Conservation (phyloP, 53 echinoderm and acorn worm species). For the Antedon mediterranea region DNA sequence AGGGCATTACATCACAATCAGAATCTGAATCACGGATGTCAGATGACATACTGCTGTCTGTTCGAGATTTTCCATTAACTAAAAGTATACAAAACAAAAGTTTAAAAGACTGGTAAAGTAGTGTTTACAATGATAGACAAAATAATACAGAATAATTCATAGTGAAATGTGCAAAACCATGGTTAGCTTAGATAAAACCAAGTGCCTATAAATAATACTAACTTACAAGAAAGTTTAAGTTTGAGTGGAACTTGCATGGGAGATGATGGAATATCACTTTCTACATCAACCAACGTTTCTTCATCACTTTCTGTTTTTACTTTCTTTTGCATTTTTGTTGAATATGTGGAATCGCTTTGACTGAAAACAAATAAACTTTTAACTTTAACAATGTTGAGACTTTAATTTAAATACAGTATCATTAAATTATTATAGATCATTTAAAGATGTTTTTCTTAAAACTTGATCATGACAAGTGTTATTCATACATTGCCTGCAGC, state of each 20-base stretch:
- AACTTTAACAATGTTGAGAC: too few species aligned
- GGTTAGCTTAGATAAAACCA: too few species aligned
- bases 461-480: too few species aligned
- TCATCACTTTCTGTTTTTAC: constrained; percentile 22
- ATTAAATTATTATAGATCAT: too few species aligned
- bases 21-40: constrained; percentile 37
- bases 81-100: not conserved
- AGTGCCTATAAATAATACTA: not conserved
- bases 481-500: too few species aligned
- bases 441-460: too few species aligned
- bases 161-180: too few species aligned
- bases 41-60: constrained; percentile 26
- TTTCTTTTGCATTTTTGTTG: constrained; percentile 2
- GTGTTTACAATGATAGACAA: too few species aligned
- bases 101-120: too few species aligned
- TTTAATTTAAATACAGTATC: too few species aligned
- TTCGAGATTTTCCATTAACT: constrained; percentile 85
- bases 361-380: constrained; percentile 23
- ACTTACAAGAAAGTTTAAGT: constrained; percentile 87
- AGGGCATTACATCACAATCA: constrained; percentile 74
- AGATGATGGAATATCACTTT: constrained; percentile 13
- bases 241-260: constrained; percentile 55
- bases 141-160: too few species aligned
- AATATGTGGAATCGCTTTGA: constrained; percentile 51
- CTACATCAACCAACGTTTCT: constrained; percentile 58